Evolutionary conservation across 2,888 invertebrate species (phyloP).

Genomic region (Anagyrus pseudococci): DNA sequence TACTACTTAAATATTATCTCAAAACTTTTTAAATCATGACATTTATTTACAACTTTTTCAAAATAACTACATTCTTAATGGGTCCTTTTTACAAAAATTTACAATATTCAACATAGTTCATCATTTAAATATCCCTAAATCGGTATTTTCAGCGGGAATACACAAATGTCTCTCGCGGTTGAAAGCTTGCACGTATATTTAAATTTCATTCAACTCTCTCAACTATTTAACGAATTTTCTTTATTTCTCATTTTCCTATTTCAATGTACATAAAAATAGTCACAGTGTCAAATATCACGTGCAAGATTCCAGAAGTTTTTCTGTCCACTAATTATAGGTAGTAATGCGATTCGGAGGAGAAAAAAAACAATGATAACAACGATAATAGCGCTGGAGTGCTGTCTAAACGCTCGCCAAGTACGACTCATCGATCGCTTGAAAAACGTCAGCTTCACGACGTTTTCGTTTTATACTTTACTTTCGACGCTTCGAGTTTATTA

Average conservation of each 20-base stretch:
- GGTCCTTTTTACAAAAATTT: slow-evolving; percentile 25
- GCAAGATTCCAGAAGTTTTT: slow-evolving; percentile 20
- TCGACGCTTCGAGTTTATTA: slow-evolving; percentile 35
- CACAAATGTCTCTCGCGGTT: slow-evolving; percentile 15
- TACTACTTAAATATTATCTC: slow-evolving; percentile 2
- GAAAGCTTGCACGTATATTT: slow-evolving; percentile 22
- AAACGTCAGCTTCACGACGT: slow-evolving; percentile 16
- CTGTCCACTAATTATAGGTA: slow-evolving; percentile 1
- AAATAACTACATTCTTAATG: slow-evolving; percentile 28
- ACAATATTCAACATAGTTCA: slow-evolving; percentile 28
- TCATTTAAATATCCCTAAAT: slow-evolving; percentile 16
- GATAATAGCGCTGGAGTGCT: slow-evolving; percentile 10
- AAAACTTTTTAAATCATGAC: slow-evolving; percentile 27
- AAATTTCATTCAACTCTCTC: background rate
- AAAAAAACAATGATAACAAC: slow-evolving; percentile 3
- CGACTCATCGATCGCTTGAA: slow-evolving; percentile 30
- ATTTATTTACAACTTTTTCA: slow-evolving; percentile 37
- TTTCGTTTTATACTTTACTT: slow-evolving; percentile 5
- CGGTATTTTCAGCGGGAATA: slow-evolving; percentile 16
- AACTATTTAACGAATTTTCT: background rate
- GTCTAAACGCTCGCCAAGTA: slow-evolving; percentile 18
- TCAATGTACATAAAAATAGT: background rate
- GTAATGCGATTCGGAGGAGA: slow-evolving; percentile 14
- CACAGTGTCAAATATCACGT: background rate
- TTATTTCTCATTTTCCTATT: too few relatives aligned